Conservation (phyloP, 2,888 invertebrate genomes). For the Crematogaster levior region DNA sequence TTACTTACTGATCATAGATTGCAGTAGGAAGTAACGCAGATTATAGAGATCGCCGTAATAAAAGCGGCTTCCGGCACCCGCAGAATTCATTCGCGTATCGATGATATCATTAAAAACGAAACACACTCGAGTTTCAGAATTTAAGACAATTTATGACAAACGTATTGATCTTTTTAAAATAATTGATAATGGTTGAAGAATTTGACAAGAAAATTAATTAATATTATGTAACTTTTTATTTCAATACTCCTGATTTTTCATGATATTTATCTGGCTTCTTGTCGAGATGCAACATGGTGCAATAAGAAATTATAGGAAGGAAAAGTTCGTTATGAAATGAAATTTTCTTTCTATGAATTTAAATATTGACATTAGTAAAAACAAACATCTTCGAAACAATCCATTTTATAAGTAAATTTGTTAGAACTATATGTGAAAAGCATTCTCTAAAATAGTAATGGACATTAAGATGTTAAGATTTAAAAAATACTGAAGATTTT, state of each 20-base stretch:
- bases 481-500: not conserved
- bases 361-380: conserved; percentile 14
- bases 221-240: not conserved
- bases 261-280: conserved; percentile 2
- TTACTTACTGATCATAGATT: conserved; percentile 31
- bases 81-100: not conserved
- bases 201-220: conserved; percentile 1
- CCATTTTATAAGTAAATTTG: not conserved
- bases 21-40: conserved; percentile 15
- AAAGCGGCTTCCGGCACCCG: conserved; percentile 4
- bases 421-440: not conserved
- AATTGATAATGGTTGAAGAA: not conserved
- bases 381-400: not conserved
- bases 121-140: not conserved
- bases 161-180: not conserved
- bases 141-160: not conserved
- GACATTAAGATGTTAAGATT: not conserved
- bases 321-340: not conserved
- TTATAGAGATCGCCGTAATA: conserved; percentile 20
- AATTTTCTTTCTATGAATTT: conserved; percentile 18
- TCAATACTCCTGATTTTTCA: not conserved
- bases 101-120: not conserved
- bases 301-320: not conserved
- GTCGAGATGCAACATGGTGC: not conserved
- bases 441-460: not conserved